Evolutionary conservation across 2,888 invertebrate genomes (phyloP), one percentile per base, ranked within the genome.

Genomic region (Nemotelus nigrinus): DNA sequence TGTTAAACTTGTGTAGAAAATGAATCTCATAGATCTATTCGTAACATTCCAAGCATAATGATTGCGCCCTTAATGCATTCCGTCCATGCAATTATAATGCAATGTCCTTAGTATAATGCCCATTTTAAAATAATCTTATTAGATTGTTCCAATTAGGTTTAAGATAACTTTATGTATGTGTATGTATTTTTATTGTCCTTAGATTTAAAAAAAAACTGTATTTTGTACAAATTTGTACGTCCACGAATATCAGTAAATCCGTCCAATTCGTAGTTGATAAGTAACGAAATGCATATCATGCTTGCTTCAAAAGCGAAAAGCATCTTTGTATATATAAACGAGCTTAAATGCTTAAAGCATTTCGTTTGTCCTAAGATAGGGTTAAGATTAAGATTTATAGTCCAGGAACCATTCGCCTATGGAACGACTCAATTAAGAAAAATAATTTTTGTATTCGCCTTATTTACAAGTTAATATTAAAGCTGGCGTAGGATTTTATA

Each of bases 171-270:
- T 25, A 25, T 25, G 25, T 25, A 25, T 25, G 25, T 25, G 25
- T 25, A 25, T 25, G 25, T 25, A 25, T 25, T 25, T 25, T 25
- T 25, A 25, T 25, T 25, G 25, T 25, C 25, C 25, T 25, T 25
- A 25, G 25, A 25, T 25, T 25, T 25, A 1, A 25, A 25, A 25
- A 25, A 25, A 25, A 25, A 25, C 25, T 25, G 25, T 25, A 25
- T 25, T 25, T 25, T 25, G 25, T 25, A 25, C 25, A 25, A 25
- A 25, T 60, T 50, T 41, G 44, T 67, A 75, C 65, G 78, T 74
- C 78, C 60, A 65, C 55, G 65, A 45, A 45, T 74, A 72, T 78
- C 78, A 78, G 78, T 75, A 68, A 25, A 67, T 78, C 78, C 78
- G 78, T 78, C 78, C 78, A 78, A 58, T 74, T 64, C 45, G 25